phyloP scores from a whole-genome alignment of 2,888 invertebrate genomes.

The Cybosia mesomella region DNA sequence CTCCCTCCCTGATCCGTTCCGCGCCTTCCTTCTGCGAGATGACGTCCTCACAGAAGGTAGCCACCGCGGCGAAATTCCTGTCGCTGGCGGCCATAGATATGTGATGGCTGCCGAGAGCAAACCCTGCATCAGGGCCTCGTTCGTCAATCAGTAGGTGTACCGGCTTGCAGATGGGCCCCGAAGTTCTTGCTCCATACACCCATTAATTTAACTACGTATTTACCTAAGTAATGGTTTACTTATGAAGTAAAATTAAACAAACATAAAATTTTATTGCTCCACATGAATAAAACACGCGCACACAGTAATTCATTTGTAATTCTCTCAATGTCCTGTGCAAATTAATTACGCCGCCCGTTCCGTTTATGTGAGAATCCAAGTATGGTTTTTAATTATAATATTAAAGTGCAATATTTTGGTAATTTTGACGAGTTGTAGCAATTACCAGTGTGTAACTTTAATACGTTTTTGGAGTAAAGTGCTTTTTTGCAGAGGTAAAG shows the following conservation, averaged over 20 bases:
- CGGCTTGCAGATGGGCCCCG: no score
- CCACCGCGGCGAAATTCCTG: no score
- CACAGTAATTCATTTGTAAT: slow-evolving; percentile 39
- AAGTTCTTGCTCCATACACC: no score
- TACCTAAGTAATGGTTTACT: background rate
- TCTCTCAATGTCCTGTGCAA: slow-evolving; percentile 40
- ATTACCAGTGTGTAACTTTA: background rate
- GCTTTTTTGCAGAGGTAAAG: background rate
- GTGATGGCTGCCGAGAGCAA: no score
- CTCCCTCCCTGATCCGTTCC: no score
- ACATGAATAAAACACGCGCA: slow-evolving; percentile 38
- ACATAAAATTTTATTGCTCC: slow-evolving; percentile 12
- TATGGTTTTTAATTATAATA: slow-evolving; percentile 33
- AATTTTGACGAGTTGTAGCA: background rate
- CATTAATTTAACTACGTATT: no score
- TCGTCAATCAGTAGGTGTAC: no score
- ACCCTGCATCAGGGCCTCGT: no score
- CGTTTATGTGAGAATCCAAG: slow-evolving; percentile 34
- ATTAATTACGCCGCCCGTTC: slow-evolving; percentile 39
- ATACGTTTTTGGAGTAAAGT: background rate
- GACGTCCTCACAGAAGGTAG: no score
- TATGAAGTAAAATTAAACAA: background rate
- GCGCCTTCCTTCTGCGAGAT: no score
- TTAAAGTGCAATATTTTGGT: background rate
- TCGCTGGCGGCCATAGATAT: no score